Evolutionary conservation across 2,888 invertebrate genomes (phyloP).

Genomic region (Chrysodeixis includens): DNA sequence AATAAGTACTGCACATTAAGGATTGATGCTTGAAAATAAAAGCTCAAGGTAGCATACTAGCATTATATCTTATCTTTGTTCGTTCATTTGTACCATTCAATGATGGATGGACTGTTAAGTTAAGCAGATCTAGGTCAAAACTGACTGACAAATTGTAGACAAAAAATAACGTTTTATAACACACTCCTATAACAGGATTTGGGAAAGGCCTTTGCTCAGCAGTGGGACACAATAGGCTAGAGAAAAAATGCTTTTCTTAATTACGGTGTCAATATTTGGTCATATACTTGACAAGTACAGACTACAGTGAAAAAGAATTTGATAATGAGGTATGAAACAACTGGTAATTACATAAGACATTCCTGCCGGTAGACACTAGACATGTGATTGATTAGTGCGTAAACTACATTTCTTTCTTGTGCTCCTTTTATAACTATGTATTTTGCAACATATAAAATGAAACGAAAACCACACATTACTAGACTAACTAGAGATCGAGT

Average conservation of each 20-base stretch:
- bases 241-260: too few species aligned
- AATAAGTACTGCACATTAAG: conserved; percentile 9
- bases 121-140: conserved; percentile 50
- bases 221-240: too few species aligned
- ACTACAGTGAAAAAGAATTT: too few species aligned
- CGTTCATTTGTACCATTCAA: conserved; percentile 13
- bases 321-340: too few species aligned
- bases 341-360: too few species aligned
- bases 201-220: too few species aligned
- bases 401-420: conserved; percentile 25
- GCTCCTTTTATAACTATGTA: conserved; percentile 8
- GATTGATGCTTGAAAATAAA: conserved; percentile 14
- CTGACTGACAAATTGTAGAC: conserved; percentile 44
- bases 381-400: conserved; percentile 20
- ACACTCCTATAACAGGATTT: too few species aligned
- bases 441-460: conserved; percentile 36
- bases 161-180: conserved; percentile 22
- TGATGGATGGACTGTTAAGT: conserved; percentile 33
- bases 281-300: too few species aligned
- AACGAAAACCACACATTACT: conserved; percentile 18
- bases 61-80: conserved; percentile 24
- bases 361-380: too few species aligned
- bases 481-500: conserved; percentile 28
- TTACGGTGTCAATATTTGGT: too few species aligned
- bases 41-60: conserved; percentile 29